Conservation (phyloP, 2,797 vertebrate genomes). For the Zenarchopterus dispar region DNA sequence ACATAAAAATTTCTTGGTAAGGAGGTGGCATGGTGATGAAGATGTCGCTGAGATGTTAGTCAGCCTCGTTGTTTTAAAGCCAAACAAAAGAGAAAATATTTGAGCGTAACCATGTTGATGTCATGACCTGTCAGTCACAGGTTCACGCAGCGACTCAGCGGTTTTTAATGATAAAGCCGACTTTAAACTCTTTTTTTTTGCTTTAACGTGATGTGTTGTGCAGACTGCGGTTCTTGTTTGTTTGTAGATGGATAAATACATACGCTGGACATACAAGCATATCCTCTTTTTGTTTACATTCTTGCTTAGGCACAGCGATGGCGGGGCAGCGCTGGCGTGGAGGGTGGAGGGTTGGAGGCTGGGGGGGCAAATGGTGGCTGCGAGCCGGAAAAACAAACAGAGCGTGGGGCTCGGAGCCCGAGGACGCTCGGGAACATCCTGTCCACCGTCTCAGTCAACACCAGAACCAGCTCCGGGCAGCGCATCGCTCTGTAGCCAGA, state of each 20-base stretch:
- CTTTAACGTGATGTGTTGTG: neutral
- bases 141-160: too few species aligned
- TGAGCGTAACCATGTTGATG: too few species aligned
- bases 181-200: too few species aligned
- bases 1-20: conserved; percentile 57
- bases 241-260: conserved; percentile 14
- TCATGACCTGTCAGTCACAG: too few species aligned
- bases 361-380: conserved; percentile 30
- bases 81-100: neutral
- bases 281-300: conserved; percentile 70
- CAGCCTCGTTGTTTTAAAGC: neutral
- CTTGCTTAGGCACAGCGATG: conserved; percentile 56
- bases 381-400: conserved; percentile 82
- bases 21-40: conserved; percentile 10
- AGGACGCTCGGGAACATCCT: conserved; percentile 66
- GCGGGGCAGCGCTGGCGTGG: neutral
- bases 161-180: too few species aligned
- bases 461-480: conserved; percentile 38
- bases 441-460: conserved; percentile 75
- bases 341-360: too few species aligned
- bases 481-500: conserved; percentile 45
- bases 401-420: conserved; percentile 21
- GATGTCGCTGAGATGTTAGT: conserved; percentile 20
- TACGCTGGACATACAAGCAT: conserved; percentile 16
- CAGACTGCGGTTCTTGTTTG: neutral